phyloP scores from a whole-genome alignment of 2,888 invertebrate genomes.

The Euzetes globulus region DNA sequence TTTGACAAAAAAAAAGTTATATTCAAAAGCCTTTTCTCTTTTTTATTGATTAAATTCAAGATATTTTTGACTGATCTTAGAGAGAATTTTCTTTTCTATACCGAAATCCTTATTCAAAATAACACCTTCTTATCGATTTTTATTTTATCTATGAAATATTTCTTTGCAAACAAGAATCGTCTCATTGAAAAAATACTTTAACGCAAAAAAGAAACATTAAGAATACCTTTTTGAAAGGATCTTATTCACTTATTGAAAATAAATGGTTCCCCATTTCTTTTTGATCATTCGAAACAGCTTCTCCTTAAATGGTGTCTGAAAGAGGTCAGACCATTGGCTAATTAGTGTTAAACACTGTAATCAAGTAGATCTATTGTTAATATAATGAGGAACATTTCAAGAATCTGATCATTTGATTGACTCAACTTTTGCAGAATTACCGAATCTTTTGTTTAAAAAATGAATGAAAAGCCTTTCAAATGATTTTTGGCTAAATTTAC shows the following conservation, averaged over 20 bases:
- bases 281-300: background rate
- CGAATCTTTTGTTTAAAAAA: no score
- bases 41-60: background rate
- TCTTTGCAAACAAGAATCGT: background rate
- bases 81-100: background rate
- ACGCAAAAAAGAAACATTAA: background rate
- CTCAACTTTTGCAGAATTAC: no score
- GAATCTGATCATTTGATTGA: no score
- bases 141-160: background rate
- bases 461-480: no score
- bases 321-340: no score
- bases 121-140: conserved; percentile 1
- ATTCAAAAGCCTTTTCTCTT: background rate
- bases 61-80: background rate
- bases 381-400: no score
- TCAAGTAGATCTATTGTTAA: no score
- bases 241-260: background rate
- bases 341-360: no score
- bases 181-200: no score
- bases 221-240: background rate
- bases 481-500: no score
- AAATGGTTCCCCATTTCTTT: no score
- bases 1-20: background rate
- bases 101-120: background rate
- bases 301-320: no score